Conservation (phyloP, 2,888 invertebrate species). For the Leptodirus hochenwartii region DNA sequence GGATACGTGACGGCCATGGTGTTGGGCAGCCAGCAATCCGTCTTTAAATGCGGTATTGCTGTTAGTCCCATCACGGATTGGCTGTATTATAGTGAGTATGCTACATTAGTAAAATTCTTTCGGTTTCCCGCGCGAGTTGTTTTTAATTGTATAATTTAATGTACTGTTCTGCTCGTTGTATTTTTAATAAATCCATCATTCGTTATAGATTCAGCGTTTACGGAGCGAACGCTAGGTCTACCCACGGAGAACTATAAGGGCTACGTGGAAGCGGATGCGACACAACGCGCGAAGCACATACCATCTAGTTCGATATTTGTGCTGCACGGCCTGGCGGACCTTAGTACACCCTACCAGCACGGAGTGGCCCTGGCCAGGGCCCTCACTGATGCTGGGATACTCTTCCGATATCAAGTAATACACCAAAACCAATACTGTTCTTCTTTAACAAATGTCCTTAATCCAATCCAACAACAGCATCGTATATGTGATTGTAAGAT, state of each 20-base stretch:
- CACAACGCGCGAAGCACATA: constrained; percentile 73
- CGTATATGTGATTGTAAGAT: too few species aligned
- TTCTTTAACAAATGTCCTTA: too few species aligned
- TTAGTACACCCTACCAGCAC: constrained; percentile 86
- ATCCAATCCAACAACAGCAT: too few species aligned
- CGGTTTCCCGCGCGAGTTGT: neutral
- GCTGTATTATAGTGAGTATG: constrained; percentile 76
- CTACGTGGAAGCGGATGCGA: constrained; percentile 84
- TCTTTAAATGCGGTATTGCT: constrained; percentile 83
- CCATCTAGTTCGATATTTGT: constrained; percentile 76
- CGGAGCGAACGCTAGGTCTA: constrained; percentile 81
- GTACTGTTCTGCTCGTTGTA: too few species aligned
- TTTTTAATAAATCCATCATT: constrained; percentile 8
- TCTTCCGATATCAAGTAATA: constrained; percentile 80
- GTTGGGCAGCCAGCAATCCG: constrained; percentile 62
- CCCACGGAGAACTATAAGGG: constrained; percentile 78
- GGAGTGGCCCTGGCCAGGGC: constrained; percentile 78
- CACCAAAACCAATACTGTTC: too few species aligned
- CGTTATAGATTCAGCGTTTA: constrained; percentile 75
- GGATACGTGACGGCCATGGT: constrained; percentile 90
- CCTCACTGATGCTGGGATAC: constrained; percentile 69
- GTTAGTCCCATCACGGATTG: constrained; percentile 93
- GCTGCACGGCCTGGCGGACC: constrained; percentile 84
- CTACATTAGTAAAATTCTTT: neutral
- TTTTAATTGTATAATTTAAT: too few species aligned